Base-by-base conservation (phyloP, 92 coral and sea anemone species). In the Montipora capitata region DNA sequence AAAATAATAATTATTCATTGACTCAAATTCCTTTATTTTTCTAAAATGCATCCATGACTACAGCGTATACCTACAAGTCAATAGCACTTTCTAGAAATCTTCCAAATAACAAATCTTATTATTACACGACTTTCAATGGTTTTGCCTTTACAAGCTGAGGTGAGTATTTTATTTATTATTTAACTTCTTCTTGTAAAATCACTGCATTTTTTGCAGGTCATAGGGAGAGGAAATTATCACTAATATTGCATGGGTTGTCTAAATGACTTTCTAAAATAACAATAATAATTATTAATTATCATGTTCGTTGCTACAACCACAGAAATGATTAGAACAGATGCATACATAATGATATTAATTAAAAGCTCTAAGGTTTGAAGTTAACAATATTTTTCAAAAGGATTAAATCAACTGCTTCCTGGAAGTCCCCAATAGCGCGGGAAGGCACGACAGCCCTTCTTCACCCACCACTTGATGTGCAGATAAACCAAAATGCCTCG, bases 401-500 rank as follows among this genome's bases (percentile, higher is more conserved):
- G 16, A 54, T 54, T 54, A 3, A 41, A 42, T 62, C 38, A 68
- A 68, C 52, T 80, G 66, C 85, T 52, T n/a, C 67, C 82, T 56
- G 96, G 93, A 49, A 94, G 40, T 15, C 96, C 98, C 95, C 96
- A 95, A 89, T 82, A 88, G 56, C 91, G 96, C 5, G 96, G 96
- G 70, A 87, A 87, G 38, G 93, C 54, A 52, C 93, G 86, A 5
- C 96, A 85, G 0, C 98, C 98, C 39, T 83, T 93, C 88, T 85
- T 94, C 57, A 92, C 99, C 82, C 87, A 83, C 91, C 92, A 57
- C 90, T 92, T 95, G 94, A 96, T 89, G 75, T 95, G 96, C 58
- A 92, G 63, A 78, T 96, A 96, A 70, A 94, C 98, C n/a, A 96
- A 87, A 44, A 94, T 91, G 76, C 96, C 95, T 63, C 98, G 96